Evolutionary conservation across 2,797 vertebrate species (phyloP).

Genomic region (Lepilemur ruficaudatus): DNA sequence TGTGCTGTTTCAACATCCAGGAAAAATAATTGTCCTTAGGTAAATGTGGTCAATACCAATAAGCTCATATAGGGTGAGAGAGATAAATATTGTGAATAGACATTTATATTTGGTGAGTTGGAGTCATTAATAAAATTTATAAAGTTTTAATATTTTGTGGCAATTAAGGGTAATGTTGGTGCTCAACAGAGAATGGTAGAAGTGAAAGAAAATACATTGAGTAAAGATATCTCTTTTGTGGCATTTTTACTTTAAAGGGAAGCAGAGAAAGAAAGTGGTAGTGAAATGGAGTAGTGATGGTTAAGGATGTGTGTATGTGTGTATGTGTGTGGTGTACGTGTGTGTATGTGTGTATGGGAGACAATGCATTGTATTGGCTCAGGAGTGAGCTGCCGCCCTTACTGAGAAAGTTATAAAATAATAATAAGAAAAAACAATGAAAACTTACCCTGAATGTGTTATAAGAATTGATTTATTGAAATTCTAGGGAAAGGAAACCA

Average conservation of each 20-base stretch:
- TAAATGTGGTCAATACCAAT: not conserved
- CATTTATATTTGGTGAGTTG: not conserved
- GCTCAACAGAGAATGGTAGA: not conserved
- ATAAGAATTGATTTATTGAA: constrained; percentile 17
- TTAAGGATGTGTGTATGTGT: not conserved
- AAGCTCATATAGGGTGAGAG: not conserved
- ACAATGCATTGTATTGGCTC: not conserved
- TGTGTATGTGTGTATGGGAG: not conserved
- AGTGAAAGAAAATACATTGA: not conserved
- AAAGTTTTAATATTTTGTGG: not conserved
- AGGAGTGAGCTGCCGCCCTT: not conserved
- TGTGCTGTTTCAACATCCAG: not conserved
- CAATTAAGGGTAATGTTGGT: not conserved
- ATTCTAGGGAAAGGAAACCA: not conserved
- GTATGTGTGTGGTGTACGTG: too few species aligned
- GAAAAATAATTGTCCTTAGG: not conserved
- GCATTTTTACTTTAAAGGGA: not conserved
- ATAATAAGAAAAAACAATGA: not conserved
- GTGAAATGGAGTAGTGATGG: not conserved
- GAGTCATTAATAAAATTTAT: not conserved
- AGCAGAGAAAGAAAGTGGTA: not conserved
- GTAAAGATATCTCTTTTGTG: not conserved
- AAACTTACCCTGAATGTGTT: not conserved
- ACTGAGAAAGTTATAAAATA: not conserved
- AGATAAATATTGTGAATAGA: not conserved